Conservation (phyloP, 2,888 invertebrate genomes). For the Tribolium freemani region DNA sequence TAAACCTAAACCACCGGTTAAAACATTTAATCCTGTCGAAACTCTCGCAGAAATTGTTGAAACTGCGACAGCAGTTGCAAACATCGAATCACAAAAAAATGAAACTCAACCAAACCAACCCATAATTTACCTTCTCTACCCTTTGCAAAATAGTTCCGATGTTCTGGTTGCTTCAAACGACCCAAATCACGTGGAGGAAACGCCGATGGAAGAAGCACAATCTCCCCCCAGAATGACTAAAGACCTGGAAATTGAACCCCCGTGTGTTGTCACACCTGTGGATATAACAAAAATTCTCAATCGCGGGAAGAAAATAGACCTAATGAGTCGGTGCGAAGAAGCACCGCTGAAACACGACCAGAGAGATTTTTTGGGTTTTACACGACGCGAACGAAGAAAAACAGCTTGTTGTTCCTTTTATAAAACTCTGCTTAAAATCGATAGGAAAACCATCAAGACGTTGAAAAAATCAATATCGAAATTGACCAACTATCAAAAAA, state of each 20-base stretch:
- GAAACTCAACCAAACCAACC: neutral
- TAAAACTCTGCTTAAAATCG: too few relatives aligned
- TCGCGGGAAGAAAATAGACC: neutral
- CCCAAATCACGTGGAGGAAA: neutral
- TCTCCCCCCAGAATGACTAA: too few relatives aligned
- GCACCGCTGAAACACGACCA: neutral
- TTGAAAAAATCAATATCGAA: neutral
- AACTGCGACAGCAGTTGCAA: neutral
- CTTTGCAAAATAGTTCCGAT: neutral
- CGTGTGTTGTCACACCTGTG: neutral
- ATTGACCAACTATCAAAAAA: neutral
- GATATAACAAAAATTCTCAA: constrained; percentile 12
- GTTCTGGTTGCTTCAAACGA: neutral
- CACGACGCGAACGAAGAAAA: neutral
- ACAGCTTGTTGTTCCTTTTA: neutral
- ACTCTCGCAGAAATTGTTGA: neutral
- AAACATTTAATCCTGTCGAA: neutral
- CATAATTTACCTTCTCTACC: neutral
- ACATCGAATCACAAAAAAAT: neutral
- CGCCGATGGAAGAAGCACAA: too few relatives aligned
- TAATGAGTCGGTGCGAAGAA: neutral
- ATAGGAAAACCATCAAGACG: neutral
- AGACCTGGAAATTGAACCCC: neutral
- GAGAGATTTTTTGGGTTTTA: neutral
- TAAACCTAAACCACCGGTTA: too few relatives aligned